phyloP scores from a whole-genome alignment of 2,797 vertebrate genomes.

The Hydrophis major region DNA sequence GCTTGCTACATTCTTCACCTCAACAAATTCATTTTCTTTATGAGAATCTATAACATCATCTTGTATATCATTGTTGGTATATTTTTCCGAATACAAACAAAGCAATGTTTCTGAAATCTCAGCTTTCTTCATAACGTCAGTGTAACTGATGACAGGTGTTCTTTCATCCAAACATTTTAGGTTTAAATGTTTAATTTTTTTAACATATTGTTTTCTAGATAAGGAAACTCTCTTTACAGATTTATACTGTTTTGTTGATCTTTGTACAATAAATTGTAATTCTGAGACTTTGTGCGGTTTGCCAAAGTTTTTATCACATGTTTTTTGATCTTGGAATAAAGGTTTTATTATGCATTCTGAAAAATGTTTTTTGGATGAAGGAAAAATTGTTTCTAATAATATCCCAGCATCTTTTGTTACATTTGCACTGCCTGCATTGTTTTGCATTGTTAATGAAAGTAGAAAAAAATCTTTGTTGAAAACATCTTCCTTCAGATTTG shows the following conservation, averaged over 20 bases:
- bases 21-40: slow-evolving; percentile 15
- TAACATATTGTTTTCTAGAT: background rate
- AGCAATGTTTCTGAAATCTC: background rate
- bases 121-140: background rate
- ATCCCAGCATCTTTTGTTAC: background rate
- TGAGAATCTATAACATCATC: slow-evolving; percentile 35
- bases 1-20: slow-evolving; percentile 54
- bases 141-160: background rate
- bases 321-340: slow-evolving; percentile 5
- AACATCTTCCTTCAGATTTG: background rate
- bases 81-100: slow-evolving; percentile 14
- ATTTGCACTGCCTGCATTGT: background rate
- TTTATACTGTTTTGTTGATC: background rate
- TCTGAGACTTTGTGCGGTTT: background rate
- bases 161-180: slow-evolving; percentile 21
- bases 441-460: slow-evolving; percentile 3
- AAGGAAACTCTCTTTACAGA: background rate
- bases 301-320: background rate
- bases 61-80: slow-evolving; percentile 18
- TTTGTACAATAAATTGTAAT: background rate
- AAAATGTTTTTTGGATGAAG: background rate
- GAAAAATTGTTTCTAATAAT: background rate
- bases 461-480: slow-evolving; percentile 9
- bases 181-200: slow-evolving; percentile 18
- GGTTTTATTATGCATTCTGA: background rate